A percentile compares a stretch with the other conserved stretches of the same genome.
These are phyloP conservation scores for Oryzias celebensis DNA, from an alignment of 2,113 vertebrate species.

Conservation along the genomic window DNA sequence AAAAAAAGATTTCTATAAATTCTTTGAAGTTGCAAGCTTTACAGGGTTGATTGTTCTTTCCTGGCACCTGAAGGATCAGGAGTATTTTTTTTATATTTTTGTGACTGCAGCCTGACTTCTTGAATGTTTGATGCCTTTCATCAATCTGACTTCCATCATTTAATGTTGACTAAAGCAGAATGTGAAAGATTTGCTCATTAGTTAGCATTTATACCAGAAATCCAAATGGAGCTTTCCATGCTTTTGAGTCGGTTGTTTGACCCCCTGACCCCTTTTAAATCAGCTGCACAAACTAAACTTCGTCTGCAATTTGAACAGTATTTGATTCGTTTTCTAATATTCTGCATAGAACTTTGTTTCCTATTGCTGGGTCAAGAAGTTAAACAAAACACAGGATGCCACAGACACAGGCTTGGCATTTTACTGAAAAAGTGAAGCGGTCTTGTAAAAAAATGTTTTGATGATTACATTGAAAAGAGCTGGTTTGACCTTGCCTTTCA, in stretches of 20 bases:
- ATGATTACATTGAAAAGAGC: background rate
- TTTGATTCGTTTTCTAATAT: background rate
- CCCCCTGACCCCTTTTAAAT: background rate
- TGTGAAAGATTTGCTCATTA: constrained; percentile 39
- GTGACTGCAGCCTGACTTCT: constrained; percentile 2
- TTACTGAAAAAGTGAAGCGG: background rate
- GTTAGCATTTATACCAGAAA: constrained; percentile 40
- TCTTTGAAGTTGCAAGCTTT: constrained; percentile 29
- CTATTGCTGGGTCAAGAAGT: background rate
- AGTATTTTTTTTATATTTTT: constrained; percentile 3
- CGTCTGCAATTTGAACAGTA: background rate
- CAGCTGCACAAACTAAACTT: background rate
- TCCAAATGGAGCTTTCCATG: constrained; percentile 34
- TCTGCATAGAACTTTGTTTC: background rate
- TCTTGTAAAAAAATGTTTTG: too few relatives aligned
- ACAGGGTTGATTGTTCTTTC: constrained; percentile 36
- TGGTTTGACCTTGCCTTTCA: background rate
- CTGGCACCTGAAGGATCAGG: constrained; percentile 38
- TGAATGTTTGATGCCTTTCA: constrained; percentile 29
- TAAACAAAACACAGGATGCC: background rate
- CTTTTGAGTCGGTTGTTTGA: background rate
- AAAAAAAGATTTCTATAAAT: constrained; percentile 1
- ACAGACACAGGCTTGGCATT: background rate
- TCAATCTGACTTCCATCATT: constrained; percentile 62
- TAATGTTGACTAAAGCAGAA: constrained; percentile 67